A percentile compares a stretch with the other conserved stretches of the same genome.
These are phyloP conservation scores for Esox masquinongy DNA, from an alignment of 2,797 vertebrate genomes.

Conservation along the genomic window DNA sequence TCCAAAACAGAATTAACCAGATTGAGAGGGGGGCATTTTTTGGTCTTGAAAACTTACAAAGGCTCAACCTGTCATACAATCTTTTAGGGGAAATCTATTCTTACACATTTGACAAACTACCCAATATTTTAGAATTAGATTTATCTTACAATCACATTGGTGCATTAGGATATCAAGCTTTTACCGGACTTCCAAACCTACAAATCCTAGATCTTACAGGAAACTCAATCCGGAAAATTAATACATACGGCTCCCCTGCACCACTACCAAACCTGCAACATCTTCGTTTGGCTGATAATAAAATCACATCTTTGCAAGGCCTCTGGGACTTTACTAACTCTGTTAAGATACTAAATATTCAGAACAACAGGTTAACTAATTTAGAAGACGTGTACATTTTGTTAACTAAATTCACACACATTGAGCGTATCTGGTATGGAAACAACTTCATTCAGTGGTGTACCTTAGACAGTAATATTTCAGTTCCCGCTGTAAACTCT, in stretches of 20 bases:
- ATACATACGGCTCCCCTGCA: conserved; percentile 65
- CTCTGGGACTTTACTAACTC: conserved; percentile 3
- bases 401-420: conserved; percentile 49
- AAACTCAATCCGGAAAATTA: conserved; percentile 77
- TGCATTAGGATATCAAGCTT: conserved; percentile 62
- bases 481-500: conserved; percentile 51
- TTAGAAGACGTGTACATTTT: conserved; percentile 74
- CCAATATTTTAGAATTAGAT: conserved; percentile 69
- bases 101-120: conserved; percentile 69
- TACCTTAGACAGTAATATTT: fast-evolving
- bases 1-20: conserved; percentile 78
- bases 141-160: conserved; percentile 86
- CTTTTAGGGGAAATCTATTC: conserved; percentile 79
- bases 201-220: conserved; percentile 72
- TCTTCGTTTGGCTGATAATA: conserved; percentile 76
- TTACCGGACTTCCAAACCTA: conserved; percentile 70
- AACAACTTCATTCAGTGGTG: conserved; percentile 80
- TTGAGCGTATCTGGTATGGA: conserved; percentile 67
- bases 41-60: conserved; percentile 71
- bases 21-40: conserved; percentile 77
- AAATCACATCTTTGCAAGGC: conserved; percentile 51
- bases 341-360: conserved; percentile 64
- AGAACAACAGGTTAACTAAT: conserved; percentile 75
- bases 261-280: conserved; percentile 56
- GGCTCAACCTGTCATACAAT: conserved; percentile 82